Evolutionary conservation across 2,797 vertebrate species (phyloP).

Genomic region (Odontamblyopus rebecca): DNA sequence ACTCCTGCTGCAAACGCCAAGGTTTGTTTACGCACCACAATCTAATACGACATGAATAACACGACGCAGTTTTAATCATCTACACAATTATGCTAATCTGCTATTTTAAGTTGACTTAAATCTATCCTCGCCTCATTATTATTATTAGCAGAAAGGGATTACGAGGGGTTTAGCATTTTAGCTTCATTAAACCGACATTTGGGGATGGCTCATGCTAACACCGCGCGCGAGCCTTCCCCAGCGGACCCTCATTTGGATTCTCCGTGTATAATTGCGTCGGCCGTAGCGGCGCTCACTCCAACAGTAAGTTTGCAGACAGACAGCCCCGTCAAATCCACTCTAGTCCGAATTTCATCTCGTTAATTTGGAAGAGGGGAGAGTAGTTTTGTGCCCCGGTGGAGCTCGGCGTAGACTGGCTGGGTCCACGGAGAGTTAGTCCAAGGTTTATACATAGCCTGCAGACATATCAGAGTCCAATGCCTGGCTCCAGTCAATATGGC

Average conservation of each 20-base stretch:
- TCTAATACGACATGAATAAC: background rate
- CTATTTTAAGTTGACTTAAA: slow-evolving; percentile 16
- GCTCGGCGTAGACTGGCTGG: slow-evolving; percentile 65
- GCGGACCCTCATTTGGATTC: slow-evolving; percentile 61
- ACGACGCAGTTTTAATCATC: background rate
- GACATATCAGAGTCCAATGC: slow-evolving; percentile 78
- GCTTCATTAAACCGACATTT: slow-evolving; percentile 53
- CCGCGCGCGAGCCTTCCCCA: slow-evolving; percentile 8
- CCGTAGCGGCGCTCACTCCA: slow-evolving; percentile 28
- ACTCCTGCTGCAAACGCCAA: background rate
- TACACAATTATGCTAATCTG: background rate
- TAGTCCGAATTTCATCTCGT: slow-evolving; percentile 68
- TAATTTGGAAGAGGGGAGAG: slow-evolving; percentile 75
- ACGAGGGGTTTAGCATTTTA: slow-evolving; percentile 37
- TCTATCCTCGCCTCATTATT: slow-evolving; percentile 18
- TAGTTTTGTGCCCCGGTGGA: slow-evolving; percentile 75
- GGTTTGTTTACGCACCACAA: background rate
- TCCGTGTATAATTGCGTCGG: slow-evolving; percentile 28
- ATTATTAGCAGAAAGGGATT: slow-evolving; percentile 42
- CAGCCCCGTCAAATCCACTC: slow-evolving; percentile 71
- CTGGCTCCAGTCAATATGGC: slow-evolving; percentile 79
- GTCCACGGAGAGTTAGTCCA: slow-evolving; percentile 44
- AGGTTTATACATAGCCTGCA: slow-evolving; percentile 75
- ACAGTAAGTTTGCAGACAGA: slow-evolving; percentile 60
- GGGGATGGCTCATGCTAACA: slow-evolving; percentile 49